Base-by-base conservation (phyloP, 2,797 vertebrate genomes). In the Betta splendens region DNA sequence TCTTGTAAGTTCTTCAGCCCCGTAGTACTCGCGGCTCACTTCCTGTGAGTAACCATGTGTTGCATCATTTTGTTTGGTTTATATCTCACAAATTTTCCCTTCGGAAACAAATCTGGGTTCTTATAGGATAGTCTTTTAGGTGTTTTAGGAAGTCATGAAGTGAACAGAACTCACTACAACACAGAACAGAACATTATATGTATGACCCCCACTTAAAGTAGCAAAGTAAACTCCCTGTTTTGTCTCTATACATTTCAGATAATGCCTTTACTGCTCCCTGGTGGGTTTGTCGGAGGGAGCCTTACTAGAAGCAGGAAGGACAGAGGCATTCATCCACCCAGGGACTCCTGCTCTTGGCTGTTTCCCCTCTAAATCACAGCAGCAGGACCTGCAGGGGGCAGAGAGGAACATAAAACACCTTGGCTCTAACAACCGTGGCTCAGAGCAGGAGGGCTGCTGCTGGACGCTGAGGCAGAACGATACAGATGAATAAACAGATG, bases 301-400 rank as follows among this genome's bases (percentile, higher is more conserved):
- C 42, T 85, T 83, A n/a, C n/a, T 79, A 54, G 45, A 33, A 40
- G 45, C 77, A 85, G 83, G 81, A 89, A 81, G 71, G 49, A 72
- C 37, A 56, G 72, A 69, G 60, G 64, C 57, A 57, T 80, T 81
- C 68, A 65, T 65, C 66, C 38, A 17, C 13, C 15, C 33, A 9
- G 17, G 3, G 62, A 28, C 65, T 53, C 38, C 37, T 46, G 18
- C 35, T 68, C 40, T 20, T 25, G 9, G 45, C 16, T 54, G 40
- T 28, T n/a, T 69, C 60, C 70, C 8, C 65, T 74, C 31, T 81
- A 83, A 83, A 87, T 88, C 83, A 75, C 79, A 45, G 82, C 57
- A 32, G 57, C 48, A 18, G 75, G 69, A 74, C 68, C 81, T 79
- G 75, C 71, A 70, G 82, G 83, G 86, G 79, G 77, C 77, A 83